phyloP scores from a whole-genome alignment of 2,888 invertebrate species.

The Oasisia sp. region DNA sequence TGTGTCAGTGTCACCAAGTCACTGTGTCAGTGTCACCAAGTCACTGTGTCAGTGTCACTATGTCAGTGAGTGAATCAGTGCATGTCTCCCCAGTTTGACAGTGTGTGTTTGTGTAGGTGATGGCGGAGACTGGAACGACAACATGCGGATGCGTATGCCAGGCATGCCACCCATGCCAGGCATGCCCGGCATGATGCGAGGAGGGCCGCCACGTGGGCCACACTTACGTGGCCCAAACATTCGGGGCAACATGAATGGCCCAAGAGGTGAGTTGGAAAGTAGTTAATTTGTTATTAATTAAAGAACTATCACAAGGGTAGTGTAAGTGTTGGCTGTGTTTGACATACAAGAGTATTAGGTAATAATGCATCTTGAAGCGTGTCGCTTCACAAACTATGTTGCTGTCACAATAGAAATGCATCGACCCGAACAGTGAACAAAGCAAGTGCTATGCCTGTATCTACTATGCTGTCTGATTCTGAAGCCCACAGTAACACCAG shows the following conservation, averaged over 20 bases:
- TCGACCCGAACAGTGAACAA: too few relatives aligned
- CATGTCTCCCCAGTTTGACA: neutral
- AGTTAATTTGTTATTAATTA: too few relatives aligned
- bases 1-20: neutral
- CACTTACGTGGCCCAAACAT: neutral
- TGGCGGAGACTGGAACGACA: neutral
- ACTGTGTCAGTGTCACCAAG: neutral
- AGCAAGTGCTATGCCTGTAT: too few relatives aligned
- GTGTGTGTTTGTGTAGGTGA: neutral
- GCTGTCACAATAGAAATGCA: too few relatives aligned
- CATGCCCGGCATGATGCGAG: neutral
- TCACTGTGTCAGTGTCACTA: neutral
- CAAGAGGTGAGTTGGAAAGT: neutral
- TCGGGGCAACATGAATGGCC: neutral
- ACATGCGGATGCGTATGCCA: neutral
- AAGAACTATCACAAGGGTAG: too few relatives aligned
- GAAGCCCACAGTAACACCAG: too few relatives aligned
- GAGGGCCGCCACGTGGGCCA: neutral
- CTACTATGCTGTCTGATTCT: too few relatives aligned
- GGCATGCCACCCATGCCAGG: constrained; percentile 3
- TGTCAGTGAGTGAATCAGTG: neutral
- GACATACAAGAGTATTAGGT: too few relatives aligned
- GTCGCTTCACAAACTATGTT: too few relatives aligned
- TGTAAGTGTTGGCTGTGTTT: too few relatives aligned
- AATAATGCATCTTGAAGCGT: too few relatives aligned